Percentiles rank a stretch among this genome's conserved stretches.
Conservation (phyloP, 2,113 vertebrate species). For the Pycnonotus jocosus region DNA sequence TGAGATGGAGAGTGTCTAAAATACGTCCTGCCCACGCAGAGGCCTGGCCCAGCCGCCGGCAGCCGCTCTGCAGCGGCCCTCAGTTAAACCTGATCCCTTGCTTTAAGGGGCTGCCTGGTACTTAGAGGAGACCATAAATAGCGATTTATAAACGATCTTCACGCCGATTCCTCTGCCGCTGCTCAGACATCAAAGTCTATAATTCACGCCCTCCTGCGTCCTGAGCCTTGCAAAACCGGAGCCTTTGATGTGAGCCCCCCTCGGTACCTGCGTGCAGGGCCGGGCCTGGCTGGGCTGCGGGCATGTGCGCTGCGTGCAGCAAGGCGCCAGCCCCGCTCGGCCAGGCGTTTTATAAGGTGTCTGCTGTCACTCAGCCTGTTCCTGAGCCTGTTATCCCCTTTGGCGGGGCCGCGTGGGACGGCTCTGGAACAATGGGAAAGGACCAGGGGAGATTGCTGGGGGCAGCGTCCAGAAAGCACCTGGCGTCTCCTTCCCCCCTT, state of each 20-base stretch:
- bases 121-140: constrained; percentile 62
- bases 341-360: constrained; percentile 62
- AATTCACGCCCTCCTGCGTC: constrained; percentile 66
- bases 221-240: constrained; percentile 36
- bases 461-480: constrained; percentile 55
- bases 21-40: rapidly evolving
- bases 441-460: constrained; percentile 1
- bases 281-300: constrained; percentile 13
- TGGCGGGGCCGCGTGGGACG: not conserved
- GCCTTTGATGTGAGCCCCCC: constrained; percentile 60
- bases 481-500: constrained; percentile 22
- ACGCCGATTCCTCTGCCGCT: constrained; percentile 31
- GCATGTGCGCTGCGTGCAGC: constrained; percentile 42
- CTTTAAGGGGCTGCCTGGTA: constrained; percentile 59
- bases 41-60: not conserved
- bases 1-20: not conserved
- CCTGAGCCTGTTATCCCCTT: constrained; percentile 48
- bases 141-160: constrained; percentile 61
- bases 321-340: constrained; percentile 62
- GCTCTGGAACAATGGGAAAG: constrained; percentile 20
- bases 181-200: constrained; percentile 68
- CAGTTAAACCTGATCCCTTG: constrained; percentile 62
- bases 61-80: not conserved
- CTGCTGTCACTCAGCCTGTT: constrained; percentile 62
- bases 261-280: constrained; percentile 32